A percentile compares a stretch with the other conserved stretches of the same genome.
These are phyloP conservation scores for Tenthredo notha DNA, from an alignment of 2,888 invertebrate species.

Conservation along the genomic window DNA sequence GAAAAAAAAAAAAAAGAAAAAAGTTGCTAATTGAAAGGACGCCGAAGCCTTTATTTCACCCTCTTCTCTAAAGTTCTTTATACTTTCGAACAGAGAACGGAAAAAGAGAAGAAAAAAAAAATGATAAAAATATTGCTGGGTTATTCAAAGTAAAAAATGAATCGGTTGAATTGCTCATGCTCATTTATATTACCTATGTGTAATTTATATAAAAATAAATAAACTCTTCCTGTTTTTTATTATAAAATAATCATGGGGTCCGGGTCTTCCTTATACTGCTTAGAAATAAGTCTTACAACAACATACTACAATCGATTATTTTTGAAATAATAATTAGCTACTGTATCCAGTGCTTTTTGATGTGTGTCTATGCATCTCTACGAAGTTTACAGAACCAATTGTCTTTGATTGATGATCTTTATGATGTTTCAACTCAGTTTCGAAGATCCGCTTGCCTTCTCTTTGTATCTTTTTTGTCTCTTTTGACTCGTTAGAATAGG, in stretches of 20 bases:
- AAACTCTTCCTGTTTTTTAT: background rate
- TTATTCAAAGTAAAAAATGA: too few relatives aligned
- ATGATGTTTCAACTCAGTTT: too few relatives aligned
- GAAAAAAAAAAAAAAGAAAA: background rate
- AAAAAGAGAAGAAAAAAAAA: background rate
- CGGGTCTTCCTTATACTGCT: background rate
- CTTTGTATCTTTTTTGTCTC: too few relatives aligned
- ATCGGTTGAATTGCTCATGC: background rate
- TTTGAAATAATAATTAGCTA: background rate
- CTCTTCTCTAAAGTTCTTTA: too few relatives aligned
- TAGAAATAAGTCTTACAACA: background rate
- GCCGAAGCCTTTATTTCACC: too few relatives aligned
- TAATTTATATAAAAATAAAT: background rate
- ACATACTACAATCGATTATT: background rate
- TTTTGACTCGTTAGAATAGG: too few relatives aligned
- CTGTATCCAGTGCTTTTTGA: background rate
- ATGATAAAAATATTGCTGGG: too few relatives aligned
- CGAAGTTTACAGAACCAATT: too few relatives aligned
- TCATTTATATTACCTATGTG: background rate
- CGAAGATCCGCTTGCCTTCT: too few relatives aligned
- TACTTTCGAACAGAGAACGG: too few relatives aligned
- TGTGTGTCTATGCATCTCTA: background rate
- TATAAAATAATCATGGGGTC: background rate
- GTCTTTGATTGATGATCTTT: too few relatives aligned
- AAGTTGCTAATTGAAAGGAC: constrained; percentile 36